Evolutionary conservation across 2,888 invertebrate species (phyloP).

Genomic region (Bibio marci): DNA sequence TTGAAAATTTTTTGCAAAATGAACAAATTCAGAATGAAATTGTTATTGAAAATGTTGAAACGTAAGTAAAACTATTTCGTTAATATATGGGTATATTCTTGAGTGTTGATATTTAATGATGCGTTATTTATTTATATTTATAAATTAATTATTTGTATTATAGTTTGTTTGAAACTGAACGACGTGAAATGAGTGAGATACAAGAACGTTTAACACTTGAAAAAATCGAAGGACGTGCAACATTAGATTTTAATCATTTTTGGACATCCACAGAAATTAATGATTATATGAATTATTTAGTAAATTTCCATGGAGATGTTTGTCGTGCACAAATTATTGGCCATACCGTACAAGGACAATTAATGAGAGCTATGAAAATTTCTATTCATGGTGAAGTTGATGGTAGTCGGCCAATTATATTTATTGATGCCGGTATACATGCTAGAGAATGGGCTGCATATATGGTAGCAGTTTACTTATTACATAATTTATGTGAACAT

Average conservation of each 20-base stretch:
- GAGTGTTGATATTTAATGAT: too few species aligned
- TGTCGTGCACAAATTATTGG: slow-evolving; percentile 36
- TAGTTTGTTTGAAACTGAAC: not conserved
- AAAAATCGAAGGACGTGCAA: slow-evolving; percentile 15
- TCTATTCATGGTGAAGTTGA: slow-evolving; percentile 32
- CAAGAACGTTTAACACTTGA: too few species aligned
- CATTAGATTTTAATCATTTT: slow-evolving; percentile 11
- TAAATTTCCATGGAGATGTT: slow-evolving; percentile 28
- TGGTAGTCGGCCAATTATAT: slow-evolving; percentile 34
- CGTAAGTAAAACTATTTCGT: too few species aligned
- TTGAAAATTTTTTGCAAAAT: not conserved
- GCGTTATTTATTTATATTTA: too few species aligned
- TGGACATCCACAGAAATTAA: slow-evolving; percentile 31
- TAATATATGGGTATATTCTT: too few species aligned
- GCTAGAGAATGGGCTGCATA: slow-evolving; percentile 49
- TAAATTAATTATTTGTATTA: too few species aligned
- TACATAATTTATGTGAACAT: slow-evolving; percentile 38
- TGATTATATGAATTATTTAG: slow-evolving; percentile 30
- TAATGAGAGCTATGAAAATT: slow-evolving; percentile 38
- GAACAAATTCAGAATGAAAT: not conserved
- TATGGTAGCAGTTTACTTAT: slow-evolving; percentile 37
- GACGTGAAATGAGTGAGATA: not conserved
- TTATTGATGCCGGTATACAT: slow-evolving; percentile 44
- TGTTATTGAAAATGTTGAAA: slow-evolving; percentile 3
- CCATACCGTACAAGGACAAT: slow-evolving; percentile 35